Base-by-base conservation (phyloP, 2,797 vertebrate species). In the Hybognathus amarus region DNA sequence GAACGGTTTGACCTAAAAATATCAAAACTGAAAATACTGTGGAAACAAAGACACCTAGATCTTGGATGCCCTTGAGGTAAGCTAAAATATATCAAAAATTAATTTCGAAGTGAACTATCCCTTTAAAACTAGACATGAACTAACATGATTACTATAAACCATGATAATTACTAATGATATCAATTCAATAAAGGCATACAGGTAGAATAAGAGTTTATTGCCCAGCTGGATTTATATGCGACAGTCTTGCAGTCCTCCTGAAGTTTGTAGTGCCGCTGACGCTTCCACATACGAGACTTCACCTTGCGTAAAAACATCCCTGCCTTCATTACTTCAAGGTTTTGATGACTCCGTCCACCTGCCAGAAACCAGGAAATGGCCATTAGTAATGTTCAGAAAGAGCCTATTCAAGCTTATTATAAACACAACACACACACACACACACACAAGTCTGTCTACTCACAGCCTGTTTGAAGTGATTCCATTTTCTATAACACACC, bases 211-310 rank as follows among this genome's bases (percentile, higher is more conserved):
- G 92, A 94, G 83, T 89, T 95, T 77, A 96, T 95, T 0, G 95
- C 93, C 87, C 94, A 96, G 92, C 95, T 96, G 84, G 96, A 98
- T 88, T 97, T 95, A 90, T 99, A 98, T 95, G 96, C 97, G 88
- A 99, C 94, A 0, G 96, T 98, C 94, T 96, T 93, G 83, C 96
- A 94, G 8, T 99, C 97, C 5, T 97, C 96, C 89, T 97, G 95
- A 20, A 99, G 95, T 84, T 94, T 95, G 92, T 97, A 99, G 90
- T 95, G 96, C 20, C 97, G 93, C 73, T 95, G 95, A 88, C 96
- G 97, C 91, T 97, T 98, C 97, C 97, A 99, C 38, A 87, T 95
- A 73, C 94, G 95, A 77, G 98, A 97, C 85, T 97, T 98, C 76
- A 98, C 96, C 90, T 98, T 99, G 79, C 96, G 96, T 92, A 99